phyloP scores from a whole-genome alignment of 1,140 invertebrate genomes.

The Polyergus mexicanus region DNA sequence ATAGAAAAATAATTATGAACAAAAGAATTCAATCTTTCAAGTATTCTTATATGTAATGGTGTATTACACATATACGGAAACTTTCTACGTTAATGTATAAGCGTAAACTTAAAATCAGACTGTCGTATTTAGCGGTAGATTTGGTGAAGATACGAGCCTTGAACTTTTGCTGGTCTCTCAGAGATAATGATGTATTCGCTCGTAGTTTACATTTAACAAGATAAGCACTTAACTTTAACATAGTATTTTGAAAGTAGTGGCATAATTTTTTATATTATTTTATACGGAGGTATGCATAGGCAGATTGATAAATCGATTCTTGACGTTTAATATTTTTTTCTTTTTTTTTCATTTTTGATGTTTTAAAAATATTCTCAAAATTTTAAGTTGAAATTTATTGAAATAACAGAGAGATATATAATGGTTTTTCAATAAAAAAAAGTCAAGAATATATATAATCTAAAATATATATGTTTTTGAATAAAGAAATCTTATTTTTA shows the following conservation, averaged over 20 bases:
- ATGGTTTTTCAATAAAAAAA: no score
- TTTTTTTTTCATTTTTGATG: no score
- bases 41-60: neutral
- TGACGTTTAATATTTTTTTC: no score
- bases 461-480: no score
- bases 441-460: neutral
- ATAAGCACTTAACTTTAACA: neutral
- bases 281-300: no score
- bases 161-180: neutral
- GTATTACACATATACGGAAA: neutral
- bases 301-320: no score
- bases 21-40: neutral
- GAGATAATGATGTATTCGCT: neutral
- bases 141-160: constrained; percentile 22
- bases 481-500: no score
- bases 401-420: neutral
- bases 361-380: no score
- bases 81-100: constrained; percentile 2
- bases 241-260: neutral
- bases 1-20: constrained; percentile 13
- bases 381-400: neutral
- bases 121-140: neutral
- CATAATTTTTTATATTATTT: neutral
- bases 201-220: neutral
- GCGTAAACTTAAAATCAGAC: constrained; percentile 19